Conservation (phyloP, 1,140 invertebrate species). For the Parapsyche elsis region DNA sequence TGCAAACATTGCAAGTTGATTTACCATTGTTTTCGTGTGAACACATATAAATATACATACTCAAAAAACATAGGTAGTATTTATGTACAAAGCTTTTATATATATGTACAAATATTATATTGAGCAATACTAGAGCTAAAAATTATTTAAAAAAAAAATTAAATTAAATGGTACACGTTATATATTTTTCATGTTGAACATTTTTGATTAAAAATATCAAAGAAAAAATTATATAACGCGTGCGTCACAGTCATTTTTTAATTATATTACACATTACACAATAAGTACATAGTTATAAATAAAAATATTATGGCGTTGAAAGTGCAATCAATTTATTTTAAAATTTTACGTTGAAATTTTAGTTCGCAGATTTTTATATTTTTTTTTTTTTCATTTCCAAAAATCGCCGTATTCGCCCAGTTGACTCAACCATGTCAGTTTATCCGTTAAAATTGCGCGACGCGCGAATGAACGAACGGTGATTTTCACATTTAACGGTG, state of each 20-base stretch:
- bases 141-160: too few relatives aligned
- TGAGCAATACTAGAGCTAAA: neutral
- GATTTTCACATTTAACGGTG: neutral
- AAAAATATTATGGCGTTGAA: constrained; percentile 24
- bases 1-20: neutral
- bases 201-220: constrained; percentile 6
- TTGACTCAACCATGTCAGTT: neutral
- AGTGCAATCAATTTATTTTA: constrained; percentile 12
- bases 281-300: neutral
- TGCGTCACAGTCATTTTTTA: neutral
- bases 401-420: neutral
- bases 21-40: neutral
- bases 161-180: neutral
- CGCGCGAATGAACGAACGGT: neutral
- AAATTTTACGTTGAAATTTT: neutral
- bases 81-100: constrained; percentile 27
- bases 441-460: neutral
- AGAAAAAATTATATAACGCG: neutral
- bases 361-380: neutral
- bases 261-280: constrained; percentile 6
- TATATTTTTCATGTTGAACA: neutral
- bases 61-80: neutral
- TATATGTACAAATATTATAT: neutral
- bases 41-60: neutral
- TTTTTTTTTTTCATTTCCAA: neutral